Percentiles rank a stretch among this genome's conserved stretches.
phyloP scores from a whole-genome alignment of 2,797 vertebrate genomes.

The Gymnoscopelus braueri region DNA sequence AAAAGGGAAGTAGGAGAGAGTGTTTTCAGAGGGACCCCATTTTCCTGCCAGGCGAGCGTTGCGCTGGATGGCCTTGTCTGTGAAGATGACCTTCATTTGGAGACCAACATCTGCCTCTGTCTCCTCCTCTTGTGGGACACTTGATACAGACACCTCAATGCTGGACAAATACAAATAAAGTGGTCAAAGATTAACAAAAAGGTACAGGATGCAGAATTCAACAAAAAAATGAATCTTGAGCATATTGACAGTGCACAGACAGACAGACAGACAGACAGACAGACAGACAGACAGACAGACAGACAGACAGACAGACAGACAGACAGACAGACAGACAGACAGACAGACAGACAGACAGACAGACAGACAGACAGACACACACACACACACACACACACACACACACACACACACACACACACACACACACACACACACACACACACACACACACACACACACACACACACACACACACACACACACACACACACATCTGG shows the following conservation, averaged over 20 bases:
- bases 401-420: not conserved
- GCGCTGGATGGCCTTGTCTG: constrained; percentile 85
- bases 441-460: no score
- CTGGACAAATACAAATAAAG: constrained; percentile 61
- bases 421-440: no score
- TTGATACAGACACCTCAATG: constrained; percentile 86
- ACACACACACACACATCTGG: no score
- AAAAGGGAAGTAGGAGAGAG: constrained; percentile 90
- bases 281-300: not conserved
- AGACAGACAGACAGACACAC: not conserved
- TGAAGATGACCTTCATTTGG: constrained; percentile 86
- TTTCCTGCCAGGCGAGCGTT: constrained; percentile 87
- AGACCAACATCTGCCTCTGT: constrained; percentile 84
- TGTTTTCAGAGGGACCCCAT: constrained; percentile 88
- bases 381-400: not conserved
- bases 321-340: not conserved
- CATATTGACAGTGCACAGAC: no score
- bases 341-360: not conserved
- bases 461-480: no score
- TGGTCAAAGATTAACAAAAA: not conserved
- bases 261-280: constrained; percentile 4
- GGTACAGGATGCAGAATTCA: not conserved
- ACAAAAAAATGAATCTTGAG: not conserved
- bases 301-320: not conserved
- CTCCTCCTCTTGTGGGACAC: constrained; percentile 77